Conservation (phyloP, 2,888 invertebrate species). For the Archips crataeganus region DNA sequence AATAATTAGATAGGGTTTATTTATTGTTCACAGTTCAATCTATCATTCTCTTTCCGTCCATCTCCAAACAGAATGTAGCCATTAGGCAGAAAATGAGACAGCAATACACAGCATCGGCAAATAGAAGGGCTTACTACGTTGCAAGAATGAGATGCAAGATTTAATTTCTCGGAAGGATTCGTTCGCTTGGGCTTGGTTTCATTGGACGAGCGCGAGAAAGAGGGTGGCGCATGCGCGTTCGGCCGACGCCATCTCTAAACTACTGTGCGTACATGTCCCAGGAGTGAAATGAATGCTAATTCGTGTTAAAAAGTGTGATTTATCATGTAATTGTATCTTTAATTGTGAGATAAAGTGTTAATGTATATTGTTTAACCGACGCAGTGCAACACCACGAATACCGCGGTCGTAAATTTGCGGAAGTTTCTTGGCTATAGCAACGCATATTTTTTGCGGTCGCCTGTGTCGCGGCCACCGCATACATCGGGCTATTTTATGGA, state of each 20-base stretch:
- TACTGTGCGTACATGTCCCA: slow-evolving; percentile 76
- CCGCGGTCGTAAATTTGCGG: slow-evolving; percentile 72
- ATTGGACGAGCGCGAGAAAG: slow-evolving; percentile 73
- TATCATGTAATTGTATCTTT: slow-evolving; percentile 71
- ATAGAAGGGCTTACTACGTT: background rate
- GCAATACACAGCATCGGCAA: slow-evolving; percentile 38
- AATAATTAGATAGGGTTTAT: slow-evolving; percentile 2
- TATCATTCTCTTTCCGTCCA: slow-evolving; percentile 22
- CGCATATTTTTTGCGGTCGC: slow-evolving; percentile 84
- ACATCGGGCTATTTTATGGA: slow-evolving; percentile 69
- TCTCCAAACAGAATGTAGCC: slow-evolving; percentile 27
- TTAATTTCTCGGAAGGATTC: slow-evolving; percentile 58
- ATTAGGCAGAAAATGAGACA: slow-evolving; percentile 51
- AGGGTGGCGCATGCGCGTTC: slow-evolving; percentile 86
- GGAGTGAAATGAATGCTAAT: slow-evolving; percentile 69
- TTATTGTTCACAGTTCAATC: slow-evolving; percentile 13
- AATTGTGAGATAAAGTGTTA: slow-evolving; percentile 66
- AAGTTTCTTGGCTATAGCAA: slow-evolving; percentile 81
- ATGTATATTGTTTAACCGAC: slow-evolving; percentile 59
- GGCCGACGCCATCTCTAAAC: slow-evolving; percentile 86
- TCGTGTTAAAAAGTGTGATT: slow-evolving; percentile 67
- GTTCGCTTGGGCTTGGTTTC: slow-evolving; percentile 70
- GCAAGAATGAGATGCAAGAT: slow-evolving; percentile 48
- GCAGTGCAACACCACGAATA: slow-evolving; percentile 59
- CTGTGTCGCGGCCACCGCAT: slow-evolving; percentile 63